phyloP scores from a whole-genome alignment of 2,797 vertebrate species.

The Clarias laeviceps region DNA sequence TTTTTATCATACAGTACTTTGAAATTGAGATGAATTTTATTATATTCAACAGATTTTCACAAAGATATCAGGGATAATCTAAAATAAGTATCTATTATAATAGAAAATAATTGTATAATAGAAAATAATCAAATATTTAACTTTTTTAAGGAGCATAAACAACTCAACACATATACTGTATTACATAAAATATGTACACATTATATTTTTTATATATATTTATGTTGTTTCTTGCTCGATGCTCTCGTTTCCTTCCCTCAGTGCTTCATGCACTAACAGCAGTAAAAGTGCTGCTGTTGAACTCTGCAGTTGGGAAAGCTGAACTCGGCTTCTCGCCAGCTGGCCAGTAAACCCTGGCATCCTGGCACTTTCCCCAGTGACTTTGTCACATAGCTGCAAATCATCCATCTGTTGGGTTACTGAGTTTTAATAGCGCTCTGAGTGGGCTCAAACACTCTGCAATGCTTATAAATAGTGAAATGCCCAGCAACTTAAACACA shows the following conservation, averaged over 20 bases:
- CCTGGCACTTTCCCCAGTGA: conserved; percentile 27
- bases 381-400: conserved; percentile 41
- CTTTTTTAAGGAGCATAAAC: neutral
- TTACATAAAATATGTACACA: neutral
- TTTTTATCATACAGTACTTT: neutral
- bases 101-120: neutral
- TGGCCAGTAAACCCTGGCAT: conserved; percentile 20
- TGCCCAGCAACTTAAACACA: neutral
- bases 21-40: neutral
- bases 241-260: neutral
- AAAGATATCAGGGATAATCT: neutral
- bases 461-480: conserved; percentile 1
- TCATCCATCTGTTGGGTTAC: conserved; percentile 17
- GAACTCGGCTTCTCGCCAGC: conserved; percentile 14
- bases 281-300: conserved; percentile 8
- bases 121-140: no score
- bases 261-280: neutral
- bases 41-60: neutral
- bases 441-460: conserved; percentile 1
- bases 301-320: neutral
- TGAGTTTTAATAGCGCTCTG: neutral
- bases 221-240: neutral
- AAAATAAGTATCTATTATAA: neutral
- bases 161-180: neutral
- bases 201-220: no score